Evolutionary conservation across 2,888 invertebrate genomes (phyloP), one percentile per base, ranked within the genome.

Genomic region (Arctia plantaginis): DNA sequence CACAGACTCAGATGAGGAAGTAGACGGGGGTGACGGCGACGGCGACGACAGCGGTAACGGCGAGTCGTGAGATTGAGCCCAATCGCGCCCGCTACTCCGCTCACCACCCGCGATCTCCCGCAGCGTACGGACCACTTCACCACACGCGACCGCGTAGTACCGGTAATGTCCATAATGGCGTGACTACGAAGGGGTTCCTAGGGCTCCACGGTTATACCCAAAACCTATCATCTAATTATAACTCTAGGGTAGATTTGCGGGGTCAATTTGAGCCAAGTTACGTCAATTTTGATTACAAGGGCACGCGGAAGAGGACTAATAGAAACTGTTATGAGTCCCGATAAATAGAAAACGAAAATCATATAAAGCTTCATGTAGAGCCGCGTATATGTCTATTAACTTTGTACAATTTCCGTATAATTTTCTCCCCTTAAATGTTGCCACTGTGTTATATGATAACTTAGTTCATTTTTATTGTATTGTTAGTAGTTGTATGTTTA

Each of bases 31-130:
- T 73, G 97, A 97, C 72, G 97, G 97, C 59, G 98, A 98, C 87
- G 98, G 97, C 74, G 98, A 98, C 91, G 98, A 98, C 93, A 98
- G 98, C 94, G 98, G 98, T 84, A 98, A 98, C 94, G 98, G 98
- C 81, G 98, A 98, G 96, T 98, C 98, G 97, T 98, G 98, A 98
- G 97, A 95, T 86, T 81, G 85, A 87, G 87, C 87, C 87, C 82
- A 81, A 71, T 13, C 71, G 68, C 66, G n/a, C 79, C 76, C 76
- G 78, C 79, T 78, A 73, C 47, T 23, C 33, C 75, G 20, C 73
- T 8, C 75, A 51, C 68, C 66, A 69, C 69, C 47, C 72, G 76
- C 84, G 78, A 80, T 76, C 83, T 80, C 82, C 80, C 79, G 77
- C 85, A 80, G 82, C 85, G 82, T 81, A 80, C 88, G 85, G 85